Evolutionary conservation across 2,113 vertebrate species (phyloP).

Genomic region (Orcinus orca): DNA sequence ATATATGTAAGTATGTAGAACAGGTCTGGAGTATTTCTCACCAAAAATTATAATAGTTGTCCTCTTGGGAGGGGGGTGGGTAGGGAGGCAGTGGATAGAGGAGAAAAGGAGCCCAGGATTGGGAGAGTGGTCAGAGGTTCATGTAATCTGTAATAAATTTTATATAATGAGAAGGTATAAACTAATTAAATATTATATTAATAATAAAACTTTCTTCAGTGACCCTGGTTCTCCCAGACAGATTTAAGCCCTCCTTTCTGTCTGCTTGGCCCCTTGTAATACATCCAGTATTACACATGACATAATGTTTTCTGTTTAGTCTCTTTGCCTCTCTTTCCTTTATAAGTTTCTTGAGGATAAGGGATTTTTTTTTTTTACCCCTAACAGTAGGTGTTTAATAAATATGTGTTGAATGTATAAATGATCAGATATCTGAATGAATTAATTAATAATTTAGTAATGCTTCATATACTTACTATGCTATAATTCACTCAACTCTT

Average conservation of each 20-base stretch:
- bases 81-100: neutral
- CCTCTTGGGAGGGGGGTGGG: neutral
- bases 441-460: slow-evolving; percentile 27
- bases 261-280: neutral
- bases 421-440: neutral
- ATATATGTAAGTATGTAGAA: neutral
- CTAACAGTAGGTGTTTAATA: neutral
- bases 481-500: neutral
- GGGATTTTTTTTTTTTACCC: neutral
- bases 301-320: neutral
- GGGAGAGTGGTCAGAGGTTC: neutral
- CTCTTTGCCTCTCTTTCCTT: slow-evolving; percentile 10
- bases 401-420: neutral
- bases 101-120: neutral
- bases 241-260: neutral
- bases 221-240: neutral
- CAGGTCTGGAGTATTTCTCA: neutral
- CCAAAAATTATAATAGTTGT: neutral
- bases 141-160: neutral
- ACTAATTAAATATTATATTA: neutral
- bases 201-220: neutral
- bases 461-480: neutral
- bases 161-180: neutral
- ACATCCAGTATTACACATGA: neutral
- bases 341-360: neutral